Evolutionary conservation across 2,113 vertebrate species (phyloP), one percentile per base, ranked within the genome.

Genomic region (Paraplagusia blochii): DNA sequence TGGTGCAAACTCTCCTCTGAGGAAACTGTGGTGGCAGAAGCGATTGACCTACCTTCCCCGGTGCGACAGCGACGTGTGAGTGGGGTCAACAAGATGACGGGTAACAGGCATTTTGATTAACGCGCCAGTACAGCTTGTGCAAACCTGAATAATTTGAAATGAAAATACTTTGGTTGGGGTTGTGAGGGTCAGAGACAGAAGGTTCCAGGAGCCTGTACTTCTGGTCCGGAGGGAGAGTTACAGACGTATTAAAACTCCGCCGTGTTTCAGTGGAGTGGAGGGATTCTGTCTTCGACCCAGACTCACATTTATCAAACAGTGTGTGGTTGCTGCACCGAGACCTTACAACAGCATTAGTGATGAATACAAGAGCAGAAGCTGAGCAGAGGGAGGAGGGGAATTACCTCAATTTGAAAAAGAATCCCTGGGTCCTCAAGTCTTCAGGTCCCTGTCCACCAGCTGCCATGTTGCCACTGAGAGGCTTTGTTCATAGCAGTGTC

Each of bases 71-170:
- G 29, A 43, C 44, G 52, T 16, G 15, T 44, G 67, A 68, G 66
- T 67, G 70, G 77, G 75, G 80, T 82, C 64, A 36, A 55, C 50
- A 47, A 53, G 57, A 63, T 61, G 66, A 75, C 66, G 59, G 72
- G 72, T 42, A 44, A 74, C 51, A 55, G 69, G 66, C 72, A 53
- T 82, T 65, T 76, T 80, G 63, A 82, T 84, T 80, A 76, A 80
- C 80, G 58, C 64, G 59, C 64, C 69, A 39, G 51, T 63, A 38
- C 52, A 46, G 58, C 73, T 69, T 70, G 63, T 70, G 45, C 55
- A 76, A 81, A 85, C 73, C 71, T 62, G 75, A 86, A 85, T 84
- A 80, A 81, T 80, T 78, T 74, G 47, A 71, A 64, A 66, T 55
- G 58, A 85, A 71, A 69, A 65, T 49, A 58, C 60, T 66, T 72